Base-by-base conservation (phyloP, 2,888 invertebrate genomes). In the Beris chalybata region DNA sequence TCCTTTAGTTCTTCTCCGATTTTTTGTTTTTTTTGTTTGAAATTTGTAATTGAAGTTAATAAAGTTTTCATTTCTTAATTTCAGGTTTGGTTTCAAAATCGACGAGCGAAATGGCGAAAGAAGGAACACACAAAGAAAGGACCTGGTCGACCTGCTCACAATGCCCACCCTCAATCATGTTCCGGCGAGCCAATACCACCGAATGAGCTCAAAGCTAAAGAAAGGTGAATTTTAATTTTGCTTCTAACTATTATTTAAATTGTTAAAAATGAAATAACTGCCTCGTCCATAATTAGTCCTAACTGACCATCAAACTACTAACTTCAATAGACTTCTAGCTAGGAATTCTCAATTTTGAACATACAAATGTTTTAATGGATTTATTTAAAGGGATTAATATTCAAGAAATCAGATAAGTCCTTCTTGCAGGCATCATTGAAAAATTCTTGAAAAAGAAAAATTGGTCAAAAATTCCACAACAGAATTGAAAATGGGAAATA, bases 41-140 rank as follows among this genome's bases (percentile, higher is more conserved):
- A 44, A 44, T 44, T n/a, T n/a, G 12, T 2, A 6, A 48, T 48
- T 48, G 2, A 11, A 6, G 6, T 48, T 54, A 5, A 54, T n/a
- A 15, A 56, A 30, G 6, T 30, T 56, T 56, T 56, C 13, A 5
- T 32, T n/a, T 29, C 50, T 15, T 32, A n/a, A 75, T 79, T 78
- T 75, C 87, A 98, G 97, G 98, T 99, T 70, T 99, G 98, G 98
- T 99, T 99, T 84, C 99, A 99, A 85, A 99, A 99, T 83, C 88
- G 99, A 44, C 86, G 98, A 69, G 99, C 99, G 59, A 99, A 99
- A 82, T 99, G 98, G 95, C 87, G 98, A 70, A 99, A 99, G 85
- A 95, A 96, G 83, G 98, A 99, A 82, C 96, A 98, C 83, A 97
- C 97, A 67, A 95, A 96, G 83, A 98, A 97, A 80, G 97, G 97